A percentile compares a stretch with the other conserved stretches of the same genome.
phyloP scores from a whole-genome alignment of 2,113 vertebrate species.

The Genyomyrus donnyi region DNA sequence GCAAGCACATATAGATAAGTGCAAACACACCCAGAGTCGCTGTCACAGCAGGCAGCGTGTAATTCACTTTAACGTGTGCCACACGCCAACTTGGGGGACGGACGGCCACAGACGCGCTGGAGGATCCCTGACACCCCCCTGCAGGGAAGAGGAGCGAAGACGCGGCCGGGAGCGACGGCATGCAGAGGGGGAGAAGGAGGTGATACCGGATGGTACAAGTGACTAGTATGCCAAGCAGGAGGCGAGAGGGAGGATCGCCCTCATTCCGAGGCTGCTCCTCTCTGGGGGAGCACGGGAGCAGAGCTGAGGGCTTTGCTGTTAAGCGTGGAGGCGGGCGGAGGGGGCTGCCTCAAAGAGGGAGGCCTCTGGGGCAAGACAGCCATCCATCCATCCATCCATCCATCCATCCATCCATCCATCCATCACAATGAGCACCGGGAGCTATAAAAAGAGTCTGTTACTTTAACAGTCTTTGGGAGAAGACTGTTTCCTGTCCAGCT shows the following conservation, averaged over 20 bases:
- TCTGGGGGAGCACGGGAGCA: neutral
- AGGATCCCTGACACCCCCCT: neutral
- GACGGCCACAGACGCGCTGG: neutral
- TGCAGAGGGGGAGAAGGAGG: neutral
- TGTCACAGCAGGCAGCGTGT: neutral
- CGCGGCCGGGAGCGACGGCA: neutral
- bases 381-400: neutral
- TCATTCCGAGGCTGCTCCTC: neutral
- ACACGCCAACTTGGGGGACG: neutral
- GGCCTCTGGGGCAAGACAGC: neutral
- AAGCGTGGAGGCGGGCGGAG: neutral
- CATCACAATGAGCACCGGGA: neutral
- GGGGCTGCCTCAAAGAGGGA: neutral
- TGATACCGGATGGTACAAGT: neutral
- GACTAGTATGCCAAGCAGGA: neutral
- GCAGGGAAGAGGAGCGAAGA: neutral
- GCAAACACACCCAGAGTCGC: conserved; percentile 2
- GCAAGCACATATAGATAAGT: neutral
- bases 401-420: neutral
- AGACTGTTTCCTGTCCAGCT: neutral
- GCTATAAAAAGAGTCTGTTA: neutral
- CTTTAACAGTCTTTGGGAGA: neutral
- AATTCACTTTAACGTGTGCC: neutral
- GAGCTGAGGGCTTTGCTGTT: neutral
- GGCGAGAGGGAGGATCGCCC: neutral